Evolutionary conservation across 2,888 invertebrate species (phyloP).

Genomic region (Criorhina ranunculi): DNA sequence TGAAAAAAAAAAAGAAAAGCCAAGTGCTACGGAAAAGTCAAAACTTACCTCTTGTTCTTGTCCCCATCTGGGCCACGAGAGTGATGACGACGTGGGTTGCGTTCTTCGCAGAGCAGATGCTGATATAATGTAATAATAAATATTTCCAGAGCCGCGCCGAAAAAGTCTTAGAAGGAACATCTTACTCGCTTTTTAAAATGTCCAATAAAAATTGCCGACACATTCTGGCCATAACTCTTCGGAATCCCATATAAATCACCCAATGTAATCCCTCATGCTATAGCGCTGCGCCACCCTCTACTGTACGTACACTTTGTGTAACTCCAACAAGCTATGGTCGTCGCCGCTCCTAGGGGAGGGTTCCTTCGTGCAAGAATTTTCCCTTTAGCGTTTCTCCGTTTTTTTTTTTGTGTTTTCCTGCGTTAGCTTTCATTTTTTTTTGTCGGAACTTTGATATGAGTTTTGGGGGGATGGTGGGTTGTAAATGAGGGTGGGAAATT

Average conservation of each 20-base stretch:
- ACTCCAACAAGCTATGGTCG: slow-evolving; percentile 53
- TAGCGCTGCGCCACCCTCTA: slow-evolving; percentile 79
- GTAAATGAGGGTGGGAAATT: slow-evolving; percentile 53
- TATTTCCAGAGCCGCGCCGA: slow-evolving; percentile 78
- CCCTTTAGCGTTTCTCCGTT: slow-evolving; percentile 25
- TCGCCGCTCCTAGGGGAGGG: slow-evolving; percentile 60
- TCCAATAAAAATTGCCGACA: slow-evolving; percentile 85
- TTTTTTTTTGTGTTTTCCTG: slow-evolving; percentile 62
- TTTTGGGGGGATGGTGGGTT: slow-evolving; percentile 44
- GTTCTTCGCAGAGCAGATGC: slow-evolving; percentile 60
- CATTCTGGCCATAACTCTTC: slow-evolving; percentile 85
- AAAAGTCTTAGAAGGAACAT: slow-evolving; percentile 81
- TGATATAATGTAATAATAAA: slow-evolving; percentile 76
- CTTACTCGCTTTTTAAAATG: slow-evolving; percentile 85
- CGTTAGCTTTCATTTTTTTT: slow-evolving; percentile 55
- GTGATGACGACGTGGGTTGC: slow-evolving; percentile 42
- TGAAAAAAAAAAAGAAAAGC: slow-evolving; percentile 15
- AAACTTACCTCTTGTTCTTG: slow-evolving; percentile 1
- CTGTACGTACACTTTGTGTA: slow-evolving; percentile 76
- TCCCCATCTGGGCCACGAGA: slow-evolving; percentile 47
- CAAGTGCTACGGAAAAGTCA: neutral
- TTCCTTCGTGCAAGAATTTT: slow-evolving; percentile 70
- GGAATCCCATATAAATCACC: slow-evolving; percentile 85
- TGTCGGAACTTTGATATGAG: slow-evolving; percentile 70
- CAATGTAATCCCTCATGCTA: slow-evolving; percentile 85